These are phyloP conservation scores for Tenebrosternarchus preto DNA, from an alignment of 2,113 vertebrate genomes.

Conservation along the genomic window DNA sequence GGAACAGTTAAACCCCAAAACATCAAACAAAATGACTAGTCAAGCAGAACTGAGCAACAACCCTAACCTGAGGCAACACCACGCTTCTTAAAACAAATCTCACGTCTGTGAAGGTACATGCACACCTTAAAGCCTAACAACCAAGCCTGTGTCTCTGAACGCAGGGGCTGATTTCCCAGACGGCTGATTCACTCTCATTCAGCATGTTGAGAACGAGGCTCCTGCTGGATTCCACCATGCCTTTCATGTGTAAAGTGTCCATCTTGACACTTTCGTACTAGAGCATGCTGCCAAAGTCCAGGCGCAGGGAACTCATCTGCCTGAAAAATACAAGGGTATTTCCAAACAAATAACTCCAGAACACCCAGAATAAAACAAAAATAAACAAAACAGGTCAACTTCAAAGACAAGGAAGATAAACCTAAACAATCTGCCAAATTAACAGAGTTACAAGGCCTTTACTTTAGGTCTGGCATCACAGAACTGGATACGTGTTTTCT, in stretches of 20 bases:
- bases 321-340: constrained; percentile 4
- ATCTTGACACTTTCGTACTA: constrained; percentile 31
- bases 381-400: constrained; percentile 6
- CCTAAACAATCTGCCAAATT: not conserved
- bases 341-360: constrained; percentile 4
- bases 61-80: too few species aligned
- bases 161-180: constrained; percentile 31
- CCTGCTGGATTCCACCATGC: constrained; percentile 37
- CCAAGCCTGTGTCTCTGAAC: constrained; percentile 27
- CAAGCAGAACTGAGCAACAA: not conserved
- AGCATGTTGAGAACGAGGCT: constrained; percentile 30
- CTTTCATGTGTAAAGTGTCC: constrained; percentile 47
- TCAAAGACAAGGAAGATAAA: not conserved
- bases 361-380: not conserved
- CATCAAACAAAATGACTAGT: not conserved
- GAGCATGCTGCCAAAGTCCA: constrained; percentile 17
- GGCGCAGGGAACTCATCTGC: not conserved
- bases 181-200: constrained; percentile 42
- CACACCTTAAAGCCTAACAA: constrained; percentile 18
- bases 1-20: not conserved
- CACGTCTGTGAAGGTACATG: not conserved
- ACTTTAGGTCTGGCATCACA: not conserved
- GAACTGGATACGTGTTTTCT: not conserved
- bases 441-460: not conserved
- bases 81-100: not conserved